Base-by-base conservation (phyloP, 2,797 vertebrate genomes). In the Neomorphus geoffroyi region DNA sequence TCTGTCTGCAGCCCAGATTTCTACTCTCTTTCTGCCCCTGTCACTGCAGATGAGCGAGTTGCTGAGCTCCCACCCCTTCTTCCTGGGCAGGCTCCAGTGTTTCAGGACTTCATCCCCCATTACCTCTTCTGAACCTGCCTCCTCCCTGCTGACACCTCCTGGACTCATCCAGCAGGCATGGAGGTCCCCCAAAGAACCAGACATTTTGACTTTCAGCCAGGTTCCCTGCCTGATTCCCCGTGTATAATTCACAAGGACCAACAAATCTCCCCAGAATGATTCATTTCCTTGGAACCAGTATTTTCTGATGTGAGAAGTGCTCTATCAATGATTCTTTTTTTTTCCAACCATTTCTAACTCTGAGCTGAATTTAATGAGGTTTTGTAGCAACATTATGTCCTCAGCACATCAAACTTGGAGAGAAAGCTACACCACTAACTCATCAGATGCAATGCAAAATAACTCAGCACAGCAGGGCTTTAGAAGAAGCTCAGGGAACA, bases 1-100 rank as follows among this genome's bases (percentile, higher is more conserved):
- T 50, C n/a, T 64, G 3, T 0, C 35, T 83, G 27, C 15, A 35
- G 7, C 17, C 11, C 0, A 0, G 7, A 53, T 33, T 74, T 67
- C 69, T 66, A 2, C 15, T 84, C 18, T 17, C 13, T 83, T 71
- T 82, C 50, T 71, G 19, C 7, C 28, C 1, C 5, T 61, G 12
- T 35, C 61, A 66, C 9, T 73, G 30, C 18, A 58, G 8, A 24
- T 0, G 11, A 57, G 14, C 2, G 12, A 41, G 16, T 7, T 6
- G 7, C 21, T 15, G 60, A 10, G 5, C 9, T 86, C 13, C 10
- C 22, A 46, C 0, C 1, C 32, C 4, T 71, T 61, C 41, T 50
- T 75, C 33, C 41, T 32, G 32, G n/a, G 18, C 23, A 58, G 7
- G 5, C 2, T 66, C 4, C 15, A 23, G 15, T 39, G 18, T 51